Base-by-base conservation (phyloP, 1,140 invertebrate species). In the Cydia amplana region DNA sequence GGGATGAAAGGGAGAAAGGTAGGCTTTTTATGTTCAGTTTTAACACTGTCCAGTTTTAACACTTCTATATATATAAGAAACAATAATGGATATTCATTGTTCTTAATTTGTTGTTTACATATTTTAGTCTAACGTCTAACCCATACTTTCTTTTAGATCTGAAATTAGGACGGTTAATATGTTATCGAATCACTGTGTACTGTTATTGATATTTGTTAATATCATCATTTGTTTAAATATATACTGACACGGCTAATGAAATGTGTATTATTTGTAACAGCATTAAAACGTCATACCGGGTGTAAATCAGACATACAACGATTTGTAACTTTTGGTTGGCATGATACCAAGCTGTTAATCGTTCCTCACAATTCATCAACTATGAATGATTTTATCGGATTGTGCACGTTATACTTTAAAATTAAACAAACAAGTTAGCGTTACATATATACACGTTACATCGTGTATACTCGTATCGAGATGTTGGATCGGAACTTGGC, bases 251-350 rank as follows among this genome's bases (percentile, higher is more conserved):
- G 64, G 25, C 64, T 67, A 67, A 67, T 70, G 43, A 70, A 70
- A 70, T 40, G 32, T 36, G 16, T n/a, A 70, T 70, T 70, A 43
- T 76, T 64, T 40, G 70, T 73, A 36, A 76, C 49, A 60, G 28
- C 73, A 77, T 75, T 74, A 77, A 74, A 70, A 70, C 65, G 65
- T 70, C 65, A 70, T 36, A 36, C 36, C 16, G 23, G 5, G 65
- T 28, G 65, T 70, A 28, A 70, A 70, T 70, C 65, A 43, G 32
- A 70, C 51, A 75, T 60, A 74, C 74, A 73, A 79, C 67, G 75
- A 55, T 76, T 43, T 74, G 64, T 76, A 76, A 74, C 65, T 67
- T 75, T 70, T 76, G 43, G 46, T 76, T 79, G 75, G 75, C 73
- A 64, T 23, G 32, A 18, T 43, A 73, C 78, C 78, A 79, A 72